phyloP scores from a whole-genome alignment of 2,888 invertebrate genomes.

The Cheilosia soror region DNA sequence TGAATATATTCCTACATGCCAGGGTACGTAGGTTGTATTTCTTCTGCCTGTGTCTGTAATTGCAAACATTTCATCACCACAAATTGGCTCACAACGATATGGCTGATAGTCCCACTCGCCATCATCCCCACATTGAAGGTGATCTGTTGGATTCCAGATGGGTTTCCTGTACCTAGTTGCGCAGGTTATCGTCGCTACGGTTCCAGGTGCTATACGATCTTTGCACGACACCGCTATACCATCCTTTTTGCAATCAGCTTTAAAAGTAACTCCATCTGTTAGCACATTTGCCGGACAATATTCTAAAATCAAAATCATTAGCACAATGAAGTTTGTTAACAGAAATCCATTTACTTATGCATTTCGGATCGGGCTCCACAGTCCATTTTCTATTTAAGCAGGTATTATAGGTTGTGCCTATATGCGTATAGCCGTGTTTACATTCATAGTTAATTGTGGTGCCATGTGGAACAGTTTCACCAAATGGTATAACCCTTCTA shows the following conservation, averaged over 20 bases:
- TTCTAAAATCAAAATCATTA: conserved; percentile 27
- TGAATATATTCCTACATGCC: conserved; percentile 79
- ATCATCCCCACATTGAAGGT: conserved; percentile 75
- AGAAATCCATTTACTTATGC: conserved; percentile 27
- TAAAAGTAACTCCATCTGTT: conserved; percentile 41
- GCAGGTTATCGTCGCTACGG: conserved; percentile 70
- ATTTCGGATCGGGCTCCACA: background rate
- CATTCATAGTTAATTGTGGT: conserved; percentile 40
- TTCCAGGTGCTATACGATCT: conserved; percentile 62
- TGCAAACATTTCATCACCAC: conserved; percentile 76
- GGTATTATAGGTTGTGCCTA: conserved; percentile 34
- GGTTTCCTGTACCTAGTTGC: conserved; percentile 46
- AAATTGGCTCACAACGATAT: conserved; percentile 77
- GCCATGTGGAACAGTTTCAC: conserved; percentile 4
- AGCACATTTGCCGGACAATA: conserved; percentile 24
- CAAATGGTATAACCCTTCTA: background rate
- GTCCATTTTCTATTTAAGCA: conserved; percentile 35
- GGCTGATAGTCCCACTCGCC: conserved; percentile 78
- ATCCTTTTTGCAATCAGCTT: conserved; percentile 49
- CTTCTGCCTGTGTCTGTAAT: conserved; percentile 45
- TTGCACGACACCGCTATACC: conserved; percentile 57
- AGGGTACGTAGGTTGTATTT: conserved; percentile 77
- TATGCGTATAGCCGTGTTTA: background rate
- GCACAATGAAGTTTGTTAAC: background rate
- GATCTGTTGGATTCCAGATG: background rate